phyloP scores from a whole-genome alignment of 2,113 vertebrate species.

The Meles meles region DNA sequence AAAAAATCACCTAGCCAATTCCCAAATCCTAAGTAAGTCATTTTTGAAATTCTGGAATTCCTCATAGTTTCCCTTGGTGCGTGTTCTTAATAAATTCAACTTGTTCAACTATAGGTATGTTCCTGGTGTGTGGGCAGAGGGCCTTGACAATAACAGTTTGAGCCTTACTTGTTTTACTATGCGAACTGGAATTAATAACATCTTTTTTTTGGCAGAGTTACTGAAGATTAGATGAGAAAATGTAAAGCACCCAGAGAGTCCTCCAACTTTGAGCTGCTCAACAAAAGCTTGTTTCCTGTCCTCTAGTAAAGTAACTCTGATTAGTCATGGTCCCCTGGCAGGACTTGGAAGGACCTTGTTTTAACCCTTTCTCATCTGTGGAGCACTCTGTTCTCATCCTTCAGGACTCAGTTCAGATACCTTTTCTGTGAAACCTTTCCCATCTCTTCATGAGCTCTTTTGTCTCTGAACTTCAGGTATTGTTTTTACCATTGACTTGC shows the following conservation, averaged over 20 bases:
- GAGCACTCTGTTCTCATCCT: not conserved
- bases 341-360: not conserved
- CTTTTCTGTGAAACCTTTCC: conserved; percentile 11
- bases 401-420: not conserved
- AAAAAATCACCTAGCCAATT: not conserved
- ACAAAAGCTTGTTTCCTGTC: not conserved
- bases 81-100: not conserved
- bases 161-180: not conserved
- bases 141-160: not conserved
- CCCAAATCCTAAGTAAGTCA: not conserved
- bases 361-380: not conserved
- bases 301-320: not conserved
- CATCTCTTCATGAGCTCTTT: not conserved
- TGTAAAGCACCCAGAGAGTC: not conserved
- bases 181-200: not conserved
- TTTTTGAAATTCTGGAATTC: not conserved
- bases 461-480: conserved; percentile 3
- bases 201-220: not conserved
- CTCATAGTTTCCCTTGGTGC: not conserved
- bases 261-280: not conserved
- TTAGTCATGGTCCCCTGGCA: not conserved
- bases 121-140: not conserved
- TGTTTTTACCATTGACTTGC: not conserved
- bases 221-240: not conserved
- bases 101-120: not conserved